Base-by-base conservation (phyloP, 2,113 vertebrate genomes). In the Neogale vison region DNA sequence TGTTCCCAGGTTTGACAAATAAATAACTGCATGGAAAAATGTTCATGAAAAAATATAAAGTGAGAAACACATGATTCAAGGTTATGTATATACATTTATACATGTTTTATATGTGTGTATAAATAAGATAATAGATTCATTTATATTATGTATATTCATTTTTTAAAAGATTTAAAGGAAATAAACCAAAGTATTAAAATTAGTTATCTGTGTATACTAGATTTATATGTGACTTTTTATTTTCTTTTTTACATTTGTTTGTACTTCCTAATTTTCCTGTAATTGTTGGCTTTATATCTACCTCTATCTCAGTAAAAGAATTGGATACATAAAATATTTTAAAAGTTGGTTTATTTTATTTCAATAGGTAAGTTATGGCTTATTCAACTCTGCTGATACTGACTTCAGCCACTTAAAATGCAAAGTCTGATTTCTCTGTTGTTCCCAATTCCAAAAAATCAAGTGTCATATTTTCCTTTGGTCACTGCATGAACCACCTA, bases 401-500 rank as follows among this genome's bases (percentile, higher is more conserved):
- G 20, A 96, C 39, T 72, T 94, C 34, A 71, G 23, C 76, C 88
- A 93, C 59, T 93, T 97, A 31, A 96, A 94, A 85, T 87, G 39
- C 47, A 69, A 83, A 96, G 4, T 87, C 61, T 81, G n/a, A 1
- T 86, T 94, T 93, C 63, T 88, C 57, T 91, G 63, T 67, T 84
- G 21, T 4, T 14, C 88, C 57, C 65, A 93, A 93, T 65, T 92
- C 21, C 50, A 36, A 90, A 94, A 90, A 67, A 20, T 82, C 85
- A 96, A 89, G 92, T 59, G 20, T 34, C 39, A 71, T 89, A 12
- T 79, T 95, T 97, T 88, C 39, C 11, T 97, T 88, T 83, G 72
- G 21, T 59, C 39, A 72, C 31, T 24, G n/a, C 8, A 45, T 52
- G 20, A 89, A 50, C 63, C 55, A 61, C 3, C 23, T 82, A 81